Evolutionary conservation across 2,888 invertebrate species (phyloP).

Genomic region (Slavum lentiscoides): DNA sequence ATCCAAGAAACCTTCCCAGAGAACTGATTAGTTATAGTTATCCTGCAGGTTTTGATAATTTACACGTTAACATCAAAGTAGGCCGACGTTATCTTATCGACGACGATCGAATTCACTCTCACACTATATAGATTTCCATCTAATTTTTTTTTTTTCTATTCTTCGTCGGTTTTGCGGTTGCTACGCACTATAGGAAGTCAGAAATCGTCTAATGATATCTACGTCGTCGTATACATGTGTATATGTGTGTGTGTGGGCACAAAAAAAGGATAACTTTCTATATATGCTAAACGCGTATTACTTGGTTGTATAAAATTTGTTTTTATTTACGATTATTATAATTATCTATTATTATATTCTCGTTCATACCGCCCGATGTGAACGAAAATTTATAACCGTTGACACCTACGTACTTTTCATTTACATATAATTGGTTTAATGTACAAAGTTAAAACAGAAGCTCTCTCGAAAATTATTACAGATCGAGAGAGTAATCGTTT

Average conservation of each 20-base stretch:
- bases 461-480: constrained; percentile 19
- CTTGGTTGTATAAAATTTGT: constrained; percentile 14
- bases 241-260: neutral
- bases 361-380: neutral
- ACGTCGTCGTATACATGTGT: too few species aligned
- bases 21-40: constrained; percentile 15
- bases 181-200: constrained; percentile 22
- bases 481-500: constrained; percentile 1
- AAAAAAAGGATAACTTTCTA: constrained; percentile 40
- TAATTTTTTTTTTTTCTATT: constrained; percentile 31
- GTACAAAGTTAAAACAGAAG: neutral
- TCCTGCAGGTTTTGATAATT: constrained; percentile 7
- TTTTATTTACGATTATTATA: constrained; percentile 30
- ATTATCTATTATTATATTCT: constrained; percentile 17
- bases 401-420: constrained; percentile 13
- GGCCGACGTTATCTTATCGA: constrained; percentile 40
- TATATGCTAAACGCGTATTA: constrained; percentile 15
- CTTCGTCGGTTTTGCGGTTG: constrained; percentile 42
- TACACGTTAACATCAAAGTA: constrained; percentile 35
- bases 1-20: neutral
- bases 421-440: constrained; percentile 19
- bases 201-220: constrained; percentile 18
- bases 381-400: constrained; percentile 8
- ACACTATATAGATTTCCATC: constrained; percentile 26
- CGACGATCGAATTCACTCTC: constrained; percentile 28